Percentiles rank a stretch among this genome's conserved stretches.
Conservation (phyloP, 2,888 invertebrate species). For the Anorthoa munda region DNA sequence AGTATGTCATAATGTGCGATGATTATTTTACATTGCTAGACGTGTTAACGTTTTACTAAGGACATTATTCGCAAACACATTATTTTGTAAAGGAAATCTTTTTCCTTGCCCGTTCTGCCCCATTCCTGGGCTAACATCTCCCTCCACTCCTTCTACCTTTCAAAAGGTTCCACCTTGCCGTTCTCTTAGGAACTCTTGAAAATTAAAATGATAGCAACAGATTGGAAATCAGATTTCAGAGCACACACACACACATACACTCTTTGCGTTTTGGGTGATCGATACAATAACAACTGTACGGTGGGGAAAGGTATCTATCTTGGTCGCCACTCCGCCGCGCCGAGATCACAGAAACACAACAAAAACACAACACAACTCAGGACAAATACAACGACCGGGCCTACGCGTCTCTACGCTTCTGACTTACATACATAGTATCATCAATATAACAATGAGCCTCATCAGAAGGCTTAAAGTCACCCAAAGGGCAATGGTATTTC, state of each 20-base stretch:
- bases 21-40: neutral
- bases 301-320: neutral
- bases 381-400: no score
- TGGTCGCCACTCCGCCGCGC: neutral
- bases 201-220: neutral
- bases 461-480: no score
- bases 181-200: no score
- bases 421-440: neutral
- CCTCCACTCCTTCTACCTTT: no score
- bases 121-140: no score
- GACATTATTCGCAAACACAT: neutral
- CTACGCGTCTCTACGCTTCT: neutral
- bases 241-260: no score
- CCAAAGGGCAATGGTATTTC: no score
- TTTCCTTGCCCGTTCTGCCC: no score
- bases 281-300: conserved; percentile 2
- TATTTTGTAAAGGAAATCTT: no score
- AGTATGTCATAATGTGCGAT: conserved; percentile 2
- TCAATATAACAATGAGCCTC: neutral
- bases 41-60: neutral
- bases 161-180: no score
- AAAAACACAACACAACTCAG: no score
- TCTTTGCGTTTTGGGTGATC: no score
- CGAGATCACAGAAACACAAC: neutral
- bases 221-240: neutral